These are phyloP conservation scores for Scatophagus argus DNA, from an alignment of 2,113 vertebrate genomes.

Conservation along the genomic window DNA sequence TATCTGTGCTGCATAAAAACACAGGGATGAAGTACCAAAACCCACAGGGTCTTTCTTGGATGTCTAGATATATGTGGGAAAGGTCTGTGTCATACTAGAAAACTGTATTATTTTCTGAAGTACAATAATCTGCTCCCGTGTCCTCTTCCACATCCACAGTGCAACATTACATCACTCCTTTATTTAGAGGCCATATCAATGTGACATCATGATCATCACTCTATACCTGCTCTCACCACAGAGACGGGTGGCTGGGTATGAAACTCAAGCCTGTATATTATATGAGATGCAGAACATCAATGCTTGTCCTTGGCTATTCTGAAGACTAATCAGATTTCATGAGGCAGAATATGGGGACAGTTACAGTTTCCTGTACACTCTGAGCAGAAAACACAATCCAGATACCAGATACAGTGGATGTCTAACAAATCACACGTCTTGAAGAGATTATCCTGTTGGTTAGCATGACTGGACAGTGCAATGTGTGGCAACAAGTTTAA, in stretches of 20 bases:
- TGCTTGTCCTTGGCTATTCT: conserved; percentile 56
- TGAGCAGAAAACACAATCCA: conserved; percentile 11
- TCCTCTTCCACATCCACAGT: conserved; percentile 56
- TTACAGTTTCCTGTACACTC: conserved; percentile 46
- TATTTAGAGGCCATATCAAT: conserved; percentile 71
- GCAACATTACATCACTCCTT: conserved; percentile 73
- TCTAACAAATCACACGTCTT: conserved; percentile 11
- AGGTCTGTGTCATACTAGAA: conserved; percentile 42
- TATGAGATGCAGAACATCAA: conserved; percentile 57
- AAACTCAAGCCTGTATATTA: conserved; percentile 65
- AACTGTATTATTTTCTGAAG: conserved; percentile 60
- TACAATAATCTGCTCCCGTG: conserved; percentile 52
- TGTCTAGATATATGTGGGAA: conserved; percentile 59
- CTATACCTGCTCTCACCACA: conserved; percentile 62
- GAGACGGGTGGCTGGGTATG: conserved; percentile 46
- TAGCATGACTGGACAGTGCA: not conserved
- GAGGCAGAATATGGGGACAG: conserved; percentile 34
- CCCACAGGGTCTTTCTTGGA: conserved; percentile 55
- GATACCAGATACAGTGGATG: conserved; percentile 12
- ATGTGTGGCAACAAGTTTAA: not conserved
- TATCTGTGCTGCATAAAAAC: conserved; percentile 34
- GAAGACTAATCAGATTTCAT: conserved; percentile 67
- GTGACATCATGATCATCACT: conserved; percentile 72
- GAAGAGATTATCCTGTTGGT: not conserved
- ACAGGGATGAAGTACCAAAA: conserved; percentile 26